Percentiles rank a stretch among this genome's conserved stretches.
Conservation (phyloP, 1,140 invertebrate species). For the Anadara kagoshimensis region DNA sequence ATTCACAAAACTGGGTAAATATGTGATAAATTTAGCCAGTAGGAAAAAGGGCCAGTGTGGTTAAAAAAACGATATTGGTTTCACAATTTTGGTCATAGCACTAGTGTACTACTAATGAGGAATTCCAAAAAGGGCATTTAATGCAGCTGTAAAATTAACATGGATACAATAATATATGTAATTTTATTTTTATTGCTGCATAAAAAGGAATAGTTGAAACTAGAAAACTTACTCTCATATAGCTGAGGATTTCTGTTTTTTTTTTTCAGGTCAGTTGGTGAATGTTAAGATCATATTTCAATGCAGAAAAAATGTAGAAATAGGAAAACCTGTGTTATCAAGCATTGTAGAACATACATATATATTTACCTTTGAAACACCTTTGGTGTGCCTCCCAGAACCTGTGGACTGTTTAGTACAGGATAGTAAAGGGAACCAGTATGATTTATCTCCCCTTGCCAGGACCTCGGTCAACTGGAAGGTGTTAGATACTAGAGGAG, state of each 20-base stretch:
- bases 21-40: too few species aligned
- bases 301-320: conserved; percentile 44
- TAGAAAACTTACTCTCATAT: too few species aligned
- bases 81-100: too few species aligned
- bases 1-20: too few species aligned
- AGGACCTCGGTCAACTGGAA: conserved; percentile 46
- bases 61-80: too few species aligned
- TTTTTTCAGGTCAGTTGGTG: conserved; percentile 44
- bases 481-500: conserved; percentile 47
- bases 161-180: too few species aligned
- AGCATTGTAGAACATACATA: conserved; percentile 30
- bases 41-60: too few species aligned
- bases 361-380: conserved; percentile 60
- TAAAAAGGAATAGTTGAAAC: too few species aligned
- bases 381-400: conserved; percentile 59
- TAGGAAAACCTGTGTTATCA: conserved; percentile 42
- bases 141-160: too few species aligned
- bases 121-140: too few species aligned
- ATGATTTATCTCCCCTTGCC: conserved; percentile 58
- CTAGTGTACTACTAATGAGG: too few species aligned
- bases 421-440: conserved; percentile 58
- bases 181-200: too few species aligned
- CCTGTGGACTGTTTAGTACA: conserved; percentile 62
- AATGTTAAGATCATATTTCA: conserved; percentile 53
- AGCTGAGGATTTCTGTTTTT: background rate